Evolutionary conservation across 2,113 vertebrate species (phyloP), one percentile per base, ranked within the genome.

Genomic region (Irena cyanogastra): DNA sequence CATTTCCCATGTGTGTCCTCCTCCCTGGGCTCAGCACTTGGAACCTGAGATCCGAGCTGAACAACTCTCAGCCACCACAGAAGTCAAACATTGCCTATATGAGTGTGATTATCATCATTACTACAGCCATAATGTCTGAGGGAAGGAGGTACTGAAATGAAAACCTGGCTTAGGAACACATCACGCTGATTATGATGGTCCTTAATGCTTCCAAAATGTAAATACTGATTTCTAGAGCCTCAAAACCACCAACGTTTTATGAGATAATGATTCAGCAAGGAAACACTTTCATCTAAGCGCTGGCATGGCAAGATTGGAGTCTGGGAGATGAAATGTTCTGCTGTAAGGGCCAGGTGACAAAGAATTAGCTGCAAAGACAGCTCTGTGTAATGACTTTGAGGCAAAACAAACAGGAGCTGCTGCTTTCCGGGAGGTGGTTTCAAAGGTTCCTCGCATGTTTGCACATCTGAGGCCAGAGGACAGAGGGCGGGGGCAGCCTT

Each of bases 321-420:
- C 77, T 41, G 35, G 74, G 68, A 91, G 66, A 90, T 75, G 9
- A 84, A 90, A 90, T 27, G 70, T 66, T 95, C 90, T 87, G 71
- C 81, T 61, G 69, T 47, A 63, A 83, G 64, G 84, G 87, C 75
- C 47, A 59, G 78, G 75, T 91, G 94, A 93, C 64, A 91, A 61
- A 18, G 7, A 90, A 83, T 91, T 81, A 90, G 87, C 87, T 63
- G 75, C 6, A 4, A 91, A 91, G 78, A 75, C 79, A 57, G 69
- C 82, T 39, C 35, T 3, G 13, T 3, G 6, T 61, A 69, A 89
- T 9, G 70, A 65, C 42, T 45, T 44, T 33, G 16, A 96, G 84
- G 78, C 81, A 95, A 95, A 96, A 82, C 72, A 95, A 95, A 91
- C 74, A 83, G 1, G 63, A 91, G 78, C 71, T 75, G 78, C 80